Conservation (phyloP, 35 echinoderm and acorn worm species). For the Acanthaster planci region DNA sequence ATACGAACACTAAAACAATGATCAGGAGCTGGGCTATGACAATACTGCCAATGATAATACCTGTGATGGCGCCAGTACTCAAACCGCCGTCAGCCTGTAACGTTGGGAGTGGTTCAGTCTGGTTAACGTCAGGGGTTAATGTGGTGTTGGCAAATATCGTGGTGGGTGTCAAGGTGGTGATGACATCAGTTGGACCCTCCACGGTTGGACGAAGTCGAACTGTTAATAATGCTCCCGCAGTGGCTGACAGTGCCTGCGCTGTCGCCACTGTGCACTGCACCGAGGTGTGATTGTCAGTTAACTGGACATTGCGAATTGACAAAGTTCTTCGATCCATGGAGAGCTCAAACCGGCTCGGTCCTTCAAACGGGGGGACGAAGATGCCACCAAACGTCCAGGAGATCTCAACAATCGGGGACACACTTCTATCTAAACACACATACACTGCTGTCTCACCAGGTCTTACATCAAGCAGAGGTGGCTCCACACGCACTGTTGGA, state of each 20-base stretch:
- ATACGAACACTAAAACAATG: constrained; percentile 10
- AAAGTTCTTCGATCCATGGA: constrained; percentile 30
- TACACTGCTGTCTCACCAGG: constrained; percentile 30
- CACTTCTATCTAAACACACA: constrained; percentile 38
- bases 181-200: background rate
- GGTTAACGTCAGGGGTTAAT: background rate
- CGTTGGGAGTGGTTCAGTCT: background rate
- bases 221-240: constrained; percentile 32
- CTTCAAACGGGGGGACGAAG: background rate
- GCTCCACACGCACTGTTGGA: constrained; percentile 50
- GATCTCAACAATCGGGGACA: constrained; percentile 36
- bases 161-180: constrained; percentile 4
- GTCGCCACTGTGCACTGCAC: constrained; percentile 48
- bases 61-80: background rate
- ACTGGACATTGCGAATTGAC: constrained; percentile 30
- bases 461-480: constrained; percentile 9
- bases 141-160: background rate
- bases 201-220: background rate
- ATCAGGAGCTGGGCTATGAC: constrained; percentile 23
- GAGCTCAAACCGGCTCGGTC: constrained; percentile 25
- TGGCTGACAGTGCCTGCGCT: constrained; percentile 33
- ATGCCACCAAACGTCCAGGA: constrained; percentile 44
- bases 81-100: background rate
- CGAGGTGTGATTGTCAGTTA: constrained; percentile 22
- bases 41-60: constrained; percentile 34